Percentiles rank a stretch among this genome's conserved stretches.
Evolutionary conservation across 1,140 invertebrate genomes (phyloP).

Genomic region (Cyclina sinensis): DNA sequence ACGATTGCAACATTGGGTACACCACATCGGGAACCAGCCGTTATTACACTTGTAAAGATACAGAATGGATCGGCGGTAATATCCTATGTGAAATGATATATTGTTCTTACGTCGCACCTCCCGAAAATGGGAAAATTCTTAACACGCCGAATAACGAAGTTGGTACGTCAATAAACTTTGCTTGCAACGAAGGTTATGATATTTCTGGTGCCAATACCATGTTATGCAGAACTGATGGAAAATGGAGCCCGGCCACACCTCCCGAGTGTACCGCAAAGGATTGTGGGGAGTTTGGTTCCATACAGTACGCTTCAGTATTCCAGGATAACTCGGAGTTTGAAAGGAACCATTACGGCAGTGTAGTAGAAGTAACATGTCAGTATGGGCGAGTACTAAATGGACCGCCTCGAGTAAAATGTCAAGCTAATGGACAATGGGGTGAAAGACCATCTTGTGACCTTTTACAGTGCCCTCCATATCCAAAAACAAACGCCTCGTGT

Average conservation of each 20-base stretch:
- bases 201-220: background rate
- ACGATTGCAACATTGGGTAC: background rate
- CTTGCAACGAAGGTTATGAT: constrained; percentile 38
- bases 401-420: background rate
- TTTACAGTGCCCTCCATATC: background rate
- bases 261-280: background rate
- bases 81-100: background rate
- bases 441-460: background rate
- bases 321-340: background rate
- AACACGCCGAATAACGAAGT: background rate
- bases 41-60: background rate
- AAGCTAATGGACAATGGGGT: constrained; percentile 16
- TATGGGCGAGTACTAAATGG: background rate
- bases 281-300: constrained; percentile 20
- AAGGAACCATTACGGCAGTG: constrained; percentile 25
- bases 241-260: background rate
- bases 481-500: background rate
- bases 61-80: background rate
- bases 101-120: background rate
- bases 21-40: background rate
- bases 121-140: background rate
- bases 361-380: constrained; percentile 1
- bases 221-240: constrained; percentile 14
- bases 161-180: background rate
- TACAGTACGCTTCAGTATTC: background rate